These are phyloP conservation scores for Cyrtonyx montezumae DNA, from an alignment of 2,113 vertebrate genomes.

Conservation along the genomic window DNA sequence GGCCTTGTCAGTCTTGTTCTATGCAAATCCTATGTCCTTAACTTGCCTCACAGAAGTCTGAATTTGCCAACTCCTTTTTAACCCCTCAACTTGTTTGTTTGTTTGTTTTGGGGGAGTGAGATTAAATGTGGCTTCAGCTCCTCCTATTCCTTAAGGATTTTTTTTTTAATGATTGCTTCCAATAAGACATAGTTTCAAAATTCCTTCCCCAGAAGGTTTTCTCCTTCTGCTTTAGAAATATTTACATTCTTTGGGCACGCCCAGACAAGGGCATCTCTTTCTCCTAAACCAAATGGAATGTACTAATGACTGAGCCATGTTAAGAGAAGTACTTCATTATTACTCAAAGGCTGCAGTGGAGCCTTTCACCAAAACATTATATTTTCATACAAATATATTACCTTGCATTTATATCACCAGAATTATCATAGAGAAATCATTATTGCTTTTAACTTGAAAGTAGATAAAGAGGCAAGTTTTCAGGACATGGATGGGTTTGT, in stretches of 20 bases:
- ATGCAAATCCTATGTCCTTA: neutral
- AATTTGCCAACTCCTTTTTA: neutral
- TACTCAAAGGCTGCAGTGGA: neutral
- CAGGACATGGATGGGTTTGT: neutral
- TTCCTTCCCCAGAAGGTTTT: neutral
- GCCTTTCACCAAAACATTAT: neutral
- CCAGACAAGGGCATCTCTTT: neutral
- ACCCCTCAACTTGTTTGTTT: neutral
- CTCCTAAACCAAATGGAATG: neutral
- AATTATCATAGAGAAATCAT: neutral
- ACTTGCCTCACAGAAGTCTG: neutral
- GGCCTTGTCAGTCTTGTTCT: neutral
- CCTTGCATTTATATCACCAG: neutral
- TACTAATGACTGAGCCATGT: neutral
- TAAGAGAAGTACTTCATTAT: neutral
- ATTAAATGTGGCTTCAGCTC: neutral
- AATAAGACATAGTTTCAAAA: neutral
- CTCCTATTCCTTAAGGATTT: neutral
- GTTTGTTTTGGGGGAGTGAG: rapidly evolving
- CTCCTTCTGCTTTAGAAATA: neutral
- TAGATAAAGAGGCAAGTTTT: neutral
- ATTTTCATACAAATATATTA: neutral
- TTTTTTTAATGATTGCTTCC: neutral
- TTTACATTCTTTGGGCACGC: neutral
- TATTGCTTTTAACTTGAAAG: neutral